Base-by-base conservation (phyloP, 2,113 vertebrate genomes). In the Trogon melanurus region DNA sequence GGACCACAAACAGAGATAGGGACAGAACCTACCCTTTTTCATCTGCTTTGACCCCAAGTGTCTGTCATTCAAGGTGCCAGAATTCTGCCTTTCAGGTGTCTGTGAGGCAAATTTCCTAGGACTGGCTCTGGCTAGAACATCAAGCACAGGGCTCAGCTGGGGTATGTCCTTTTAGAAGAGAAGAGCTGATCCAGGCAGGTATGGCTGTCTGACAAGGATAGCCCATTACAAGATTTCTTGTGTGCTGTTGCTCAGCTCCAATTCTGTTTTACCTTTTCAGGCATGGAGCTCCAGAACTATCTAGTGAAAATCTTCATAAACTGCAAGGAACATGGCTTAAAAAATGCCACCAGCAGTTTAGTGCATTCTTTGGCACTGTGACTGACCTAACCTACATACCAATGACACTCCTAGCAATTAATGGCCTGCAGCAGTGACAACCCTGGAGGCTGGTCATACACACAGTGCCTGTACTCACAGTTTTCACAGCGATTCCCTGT, bases 401-500 rank as follows among this genome's bases (percentile, higher is more conserved):
- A 60, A 2, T 10, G 18, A 30, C 19, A 62, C 27, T 80, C 27
- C 73, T 79, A 50, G 34, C 23, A 75, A 32, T 19, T 16, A 79
- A 50, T 23, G 45, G 27, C 26, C 23, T 71, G 20, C n/a, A 62
- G 36, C 50, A 84, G 65, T 87, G 45, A 67, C 64, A 91, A 3
- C 26, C 50, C 44, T 67, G 62, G 53, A 48, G 58, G 16, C 32
- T 79, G 30, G 3, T 56, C 32, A 75, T 26, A 53, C 11, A 51
- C n/a, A 57, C 41, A 80, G 71, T 60, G 83, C 41, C 57, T 89
- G 61, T 91, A 98, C 98, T 98, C 97, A 99, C 99, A 98, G 87
- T 98, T 98, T 98, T 99, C 99, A 98, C 99, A 99, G 92, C 96
- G 98, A 79, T 65, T 98, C 67, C 99, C 99, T 1, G 99, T 99